Base-by-base conservation (phyloP, 2,888 invertebrate species). In the Phortica magna region DNA sequence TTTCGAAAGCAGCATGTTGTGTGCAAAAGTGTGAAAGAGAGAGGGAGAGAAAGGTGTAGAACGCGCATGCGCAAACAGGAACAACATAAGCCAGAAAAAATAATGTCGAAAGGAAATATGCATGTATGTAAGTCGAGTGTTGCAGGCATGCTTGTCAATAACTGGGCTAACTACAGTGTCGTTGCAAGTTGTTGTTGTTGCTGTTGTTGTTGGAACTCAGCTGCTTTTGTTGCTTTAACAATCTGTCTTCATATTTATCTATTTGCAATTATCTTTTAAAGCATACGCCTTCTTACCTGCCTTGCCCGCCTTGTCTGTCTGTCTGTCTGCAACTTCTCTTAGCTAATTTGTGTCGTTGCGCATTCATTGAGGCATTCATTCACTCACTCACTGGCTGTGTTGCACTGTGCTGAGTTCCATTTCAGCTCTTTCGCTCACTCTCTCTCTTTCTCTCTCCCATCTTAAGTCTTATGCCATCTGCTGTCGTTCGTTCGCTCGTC, bases 141-240 rank as follows among this genome's bases (percentile, higher is more conserved):
- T 48, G 48, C 48, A 41, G 17, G 67, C 67, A 67, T 67, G 67
- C 39, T 67, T 53, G 70, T 71, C 70, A 53, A 71, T 71, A 71
- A 71, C 70, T 71, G 53, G 70, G 70, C 70, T 71, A 71, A 71
- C 53, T 53, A 71, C 53, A 55, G 53, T 71, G 55, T 17, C 14
- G 65, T 19, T 22, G 39, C 64, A 57, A 14, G 5, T 57, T 14
- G 1, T 48, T 19, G 59, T 19, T 19, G 22, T 48, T 48, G 19
- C 19, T 61, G 61, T 22, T 17, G 12, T 19, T 61, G 61, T 61
- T 22, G 22, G 2, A 4, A 22, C 10, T n/a, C 6, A 17, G 61
- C 22, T 61, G 10, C 9, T 22, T 12, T 22, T 61, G 17, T 61
- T 61, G 22, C 61, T 61, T 61, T 71, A 53, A 71, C 70, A 71